Percentiles rank a stretch among this genome's conserved stretches.
Conservation (phyloP, 2,888 invertebrate species). For the Hemaris fuciformis region DNA sequence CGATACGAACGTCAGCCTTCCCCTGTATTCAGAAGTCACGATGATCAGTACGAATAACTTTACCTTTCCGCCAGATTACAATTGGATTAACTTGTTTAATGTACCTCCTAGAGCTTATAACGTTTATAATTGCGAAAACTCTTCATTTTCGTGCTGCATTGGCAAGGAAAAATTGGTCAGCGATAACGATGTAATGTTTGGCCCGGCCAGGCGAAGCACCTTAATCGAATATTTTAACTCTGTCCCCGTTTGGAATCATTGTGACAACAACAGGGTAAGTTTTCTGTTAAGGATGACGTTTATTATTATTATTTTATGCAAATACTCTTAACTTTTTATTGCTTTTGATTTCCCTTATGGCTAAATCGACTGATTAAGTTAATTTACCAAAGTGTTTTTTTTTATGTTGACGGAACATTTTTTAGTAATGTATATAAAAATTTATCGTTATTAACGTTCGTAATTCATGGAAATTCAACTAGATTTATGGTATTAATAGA, state of each 20-base stretch:
- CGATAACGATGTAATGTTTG: slow-evolving; percentile 13
- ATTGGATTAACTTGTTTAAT: slow-evolving; percentile 2
- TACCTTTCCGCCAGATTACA: slow-evolving; percentile 9
- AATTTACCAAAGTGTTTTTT: too few relatives aligned
- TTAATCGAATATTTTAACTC: neutral
- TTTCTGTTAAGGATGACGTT: neutral
- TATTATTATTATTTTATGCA: too few relatives aligned
- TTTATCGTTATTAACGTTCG: too few relatives aligned
- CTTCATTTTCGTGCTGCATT: neutral
- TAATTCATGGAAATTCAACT: too few relatives aligned
- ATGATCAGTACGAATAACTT: slow-evolving; percentile 20
- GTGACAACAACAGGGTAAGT: neutral
- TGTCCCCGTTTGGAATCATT: neutral
- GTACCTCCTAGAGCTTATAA: neutral
- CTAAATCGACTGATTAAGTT: too few relatives aligned
- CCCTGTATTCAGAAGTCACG: slow-evolving; percentile 19
- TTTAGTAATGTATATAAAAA: too few relatives aligned
- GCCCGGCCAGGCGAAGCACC: neutral
- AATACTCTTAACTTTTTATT: too few relatives aligned
- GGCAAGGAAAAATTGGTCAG: slow-evolving; percentile 23
- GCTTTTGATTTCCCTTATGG: too few relatives aligned
- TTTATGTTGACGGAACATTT: too few relatives aligned
- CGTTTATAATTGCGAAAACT: neutral
- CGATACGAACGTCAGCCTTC: slow-evolving; percentile 23
- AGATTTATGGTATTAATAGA: too few relatives aligned